Evolutionary conservation across 2,113 vertebrate genomes (phyloP).

Genomic region (Romanogobio albipinnatus): DNA sequence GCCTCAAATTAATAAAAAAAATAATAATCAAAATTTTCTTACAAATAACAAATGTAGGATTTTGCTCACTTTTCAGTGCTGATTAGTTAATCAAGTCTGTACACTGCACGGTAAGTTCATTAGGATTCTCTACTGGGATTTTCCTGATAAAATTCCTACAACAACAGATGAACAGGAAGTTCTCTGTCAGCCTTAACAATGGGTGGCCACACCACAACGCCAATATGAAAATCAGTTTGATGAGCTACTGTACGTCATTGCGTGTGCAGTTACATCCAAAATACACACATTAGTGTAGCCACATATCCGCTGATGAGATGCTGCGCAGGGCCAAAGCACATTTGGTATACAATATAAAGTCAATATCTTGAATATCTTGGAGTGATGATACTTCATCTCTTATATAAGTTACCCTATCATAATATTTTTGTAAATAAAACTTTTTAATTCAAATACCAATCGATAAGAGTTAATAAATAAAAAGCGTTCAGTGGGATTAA

Average conservation of each 20-base stretch:
- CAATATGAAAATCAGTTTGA: conserved; percentile 47
- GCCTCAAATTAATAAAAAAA: neutral
- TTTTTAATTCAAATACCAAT: neutral
- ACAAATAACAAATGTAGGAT: neutral
- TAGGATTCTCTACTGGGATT: conserved; percentile 38
- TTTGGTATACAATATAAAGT: conserved; percentile 15
- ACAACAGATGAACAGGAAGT: conserved; percentile 52
- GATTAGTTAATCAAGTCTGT: conserved; percentile 43
- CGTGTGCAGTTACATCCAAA: conserved; percentile 44
- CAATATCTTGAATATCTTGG: conserved; percentile 29
- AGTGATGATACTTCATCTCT: conserved; percentile 20
- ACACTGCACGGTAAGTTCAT: conserved; percentile 58
- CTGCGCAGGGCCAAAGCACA: conserved; percentile 42
- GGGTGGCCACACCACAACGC: conserved; percentile 40
- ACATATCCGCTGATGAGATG: conserved; percentile 30
- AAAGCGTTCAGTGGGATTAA: neutral
- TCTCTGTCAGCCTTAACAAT: conserved; percentile 45
- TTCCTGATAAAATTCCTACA: conserved; percentile 49
- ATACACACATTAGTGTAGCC: conserved; percentile 47
- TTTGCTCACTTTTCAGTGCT: neutral
- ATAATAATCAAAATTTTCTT: neutral
- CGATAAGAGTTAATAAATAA: neutral
- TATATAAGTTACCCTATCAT: neutral
- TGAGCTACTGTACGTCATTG: conserved; percentile 46
- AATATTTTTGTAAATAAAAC: neutral